A percentile compares a stretch with the other conserved stretches of the same genome.
Evolutionary conservation across 2,888 invertebrate species (phyloP).

Genomic region (Aspidiotus rigidus): DNA sequence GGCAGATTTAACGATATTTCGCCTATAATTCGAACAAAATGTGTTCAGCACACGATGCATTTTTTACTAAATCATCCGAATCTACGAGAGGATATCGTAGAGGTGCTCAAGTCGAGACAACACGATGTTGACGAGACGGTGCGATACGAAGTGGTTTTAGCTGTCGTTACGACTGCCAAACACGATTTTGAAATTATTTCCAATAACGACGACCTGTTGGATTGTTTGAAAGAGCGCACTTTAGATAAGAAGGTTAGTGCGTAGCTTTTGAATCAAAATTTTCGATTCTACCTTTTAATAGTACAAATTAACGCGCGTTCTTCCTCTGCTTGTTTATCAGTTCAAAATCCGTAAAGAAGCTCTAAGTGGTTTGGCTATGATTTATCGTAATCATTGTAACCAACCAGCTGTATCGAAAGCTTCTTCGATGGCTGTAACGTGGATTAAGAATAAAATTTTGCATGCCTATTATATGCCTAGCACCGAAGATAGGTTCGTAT

Average conservation of each 20-base stretch:
- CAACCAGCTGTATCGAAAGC: slow-evolving; percentile 73
- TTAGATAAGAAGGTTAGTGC: slow-evolving; percentile 72
- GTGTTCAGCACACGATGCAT: slow-evolving; percentile 96
- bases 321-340: slow-evolving; percentile 42
- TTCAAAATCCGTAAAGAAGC: slow-evolving; percentile 95
- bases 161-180: slow-evolving; percentile 87
- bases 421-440: slow-evolving; percentile 79
- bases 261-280: not conserved
- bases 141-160: slow-evolving; percentile 77
- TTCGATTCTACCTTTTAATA: slow-evolving; percentile 13
- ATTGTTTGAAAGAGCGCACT: slow-evolving; percentile 88
- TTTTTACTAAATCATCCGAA: slow-evolving; percentile 90
- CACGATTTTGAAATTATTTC: slow-evolving; percentile 83
- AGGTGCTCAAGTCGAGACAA: slow-evolving; percentile 77
- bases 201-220: slow-evolving; percentile 79
- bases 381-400: slow-evolving; percentile 80
- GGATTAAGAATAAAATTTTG: slow-evolving; percentile 95
- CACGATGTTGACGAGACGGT: slow-evolving; percentile 89
- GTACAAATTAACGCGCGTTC: too few species aligned
- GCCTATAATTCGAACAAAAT: slow-evolving; percentile 82
- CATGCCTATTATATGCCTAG: slow-evolving; percentile 77
- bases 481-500: slow-evolving; percentile 68
- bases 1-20: slow-evolving; percentile 94
- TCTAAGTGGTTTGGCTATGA: slow-evolving; percentile 85
- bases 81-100: slow-evolving; percentile 80